A percentile compares a stretch with the other conserved stretches of the same genome.
Evolutionary conservation across 1,140 invertebrate genomes (phyloP).

Genomic region (Drosophila nebulosa): DNA sequence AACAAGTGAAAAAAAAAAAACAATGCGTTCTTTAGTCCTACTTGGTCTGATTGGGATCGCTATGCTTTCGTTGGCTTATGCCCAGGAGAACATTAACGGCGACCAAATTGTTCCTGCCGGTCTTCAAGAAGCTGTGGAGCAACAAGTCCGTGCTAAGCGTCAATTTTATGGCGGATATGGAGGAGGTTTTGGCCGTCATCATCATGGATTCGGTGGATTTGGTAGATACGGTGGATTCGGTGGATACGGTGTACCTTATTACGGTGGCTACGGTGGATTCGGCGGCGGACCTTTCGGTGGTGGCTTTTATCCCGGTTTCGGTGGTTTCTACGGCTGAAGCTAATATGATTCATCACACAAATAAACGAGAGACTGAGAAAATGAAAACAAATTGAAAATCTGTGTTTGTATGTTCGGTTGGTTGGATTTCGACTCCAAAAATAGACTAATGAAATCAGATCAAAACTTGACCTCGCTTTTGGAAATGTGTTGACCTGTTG

Average conservation of each 20-base stretch:
- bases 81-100: neutral
- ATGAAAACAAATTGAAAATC: neutral
- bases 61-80: neutral
- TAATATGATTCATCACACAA: neutral
- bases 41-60: neutral
- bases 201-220: neutral
- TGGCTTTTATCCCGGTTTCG: too few relatives aligned
- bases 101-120: neutral
- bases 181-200: neutral
- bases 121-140: neutral
- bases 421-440: neutral
- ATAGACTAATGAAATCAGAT: neutral
- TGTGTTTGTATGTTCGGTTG: neutral
- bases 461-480: neutral
- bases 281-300: too few relatives aligned
- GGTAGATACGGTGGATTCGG: neutral
- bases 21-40: constrained; percentile 43
- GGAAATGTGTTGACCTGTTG: constrained; percentile 12
- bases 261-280: neutral
- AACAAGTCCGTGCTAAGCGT: constrained; percentile 3
- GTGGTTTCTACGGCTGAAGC: neutral
- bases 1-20: constrained; percentile 28
- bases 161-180: neutral
- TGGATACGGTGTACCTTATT: neutral
- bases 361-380: neutral